Evolutionary conservation across 2,888 invertebrate genomes (phyloP), one percentile per base, ranked within the genome.

Genomic region (Alloscopus bannaensis): DNA sequence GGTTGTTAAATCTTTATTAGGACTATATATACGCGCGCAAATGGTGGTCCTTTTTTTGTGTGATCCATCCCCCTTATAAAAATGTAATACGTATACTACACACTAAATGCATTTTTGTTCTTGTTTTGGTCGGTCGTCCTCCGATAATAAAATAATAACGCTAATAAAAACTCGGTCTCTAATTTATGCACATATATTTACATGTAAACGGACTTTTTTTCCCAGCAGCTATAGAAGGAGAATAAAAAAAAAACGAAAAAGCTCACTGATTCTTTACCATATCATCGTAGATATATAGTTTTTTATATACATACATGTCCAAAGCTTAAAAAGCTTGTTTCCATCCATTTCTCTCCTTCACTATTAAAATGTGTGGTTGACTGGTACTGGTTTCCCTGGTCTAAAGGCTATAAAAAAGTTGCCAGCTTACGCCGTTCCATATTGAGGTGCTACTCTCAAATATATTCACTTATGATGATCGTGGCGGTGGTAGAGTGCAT

Each of bases 131-230:
- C 40, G 47, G 64, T 64, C 45, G 47, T 64, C 64, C 65, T 50
- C 71, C 78, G 79, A 80, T 82, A 82, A 82, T 82, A 82, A 82
- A 82, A 82, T 82, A 82, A 80, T 82, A 82, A 73, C 77, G 69
- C 82, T 82, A 80, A 82, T 80, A 82, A 82, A 82, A 82, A 80
- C 82, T 80, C 79, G 60, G 81, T 72, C 76, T 79, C 77, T 84
- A 85, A 85, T 85, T 85, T 85, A 85, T 85, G 85, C 84, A 84
- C 85, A 85, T 85, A 85, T 81, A 85, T 85, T 85, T 85, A 83
- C 84, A 85, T 85, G 60, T 81, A 81, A 81, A 81, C 81, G 81
- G 79, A 81, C 70, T 81, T 82, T 79, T 81, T 82, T 80, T 52
- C 77, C 77, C 69, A 69, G 77, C 77, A 68, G 68, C 76, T 29